Base-by-base conservation (phyloP, 2,888 invertebrate species). In the Agriotes lineatus region DNA sequence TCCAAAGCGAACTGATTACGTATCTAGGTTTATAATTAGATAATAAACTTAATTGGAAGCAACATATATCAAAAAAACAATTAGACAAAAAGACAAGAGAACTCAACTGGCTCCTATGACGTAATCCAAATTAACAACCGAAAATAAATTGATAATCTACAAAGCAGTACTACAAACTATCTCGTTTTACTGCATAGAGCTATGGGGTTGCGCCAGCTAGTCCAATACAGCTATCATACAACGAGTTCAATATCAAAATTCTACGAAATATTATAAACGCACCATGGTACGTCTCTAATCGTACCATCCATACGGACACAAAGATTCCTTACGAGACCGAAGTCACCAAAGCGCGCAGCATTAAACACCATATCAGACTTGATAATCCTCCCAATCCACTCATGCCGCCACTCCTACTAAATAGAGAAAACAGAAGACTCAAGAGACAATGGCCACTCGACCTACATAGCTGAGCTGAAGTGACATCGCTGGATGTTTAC, bases 401-500 rank as follows among this genome's bases (percentile, higher is more conserved):
- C 58, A 39, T 58, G 20, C 58, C 44, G 5, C 58, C 58, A 42
- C 22, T 58, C 42, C 42, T 58, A 58, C 19, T 20, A 58, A 39
- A 19, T 22, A 37, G 37, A 57, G 22, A 20, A 57, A 57, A 35
- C 35, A 57, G 39, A 57, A 57, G 37, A 20, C 57, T 54, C 54
- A 54, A 54, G 33, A 25, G 35, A 14, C 54, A 54, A 33, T 35
- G 35, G 33, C 54, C 57, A 19, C 19, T 57, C 14, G 57, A 30
- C 14, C 54, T 54, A 30, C 57, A 35, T 18, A 57, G 16, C 57
- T 37, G 57, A 57, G 16, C 57, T 37, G 57, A 57, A 12, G 57
- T 57, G 37, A 39, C 37, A 57, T 57, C 35, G 16, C 57, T 57
- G 37, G 58, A 58, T 57, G 57, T 57, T 58, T 58, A 58, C 42